Base-by-base conservation (phyloP, 2,113 vertebrate species). In the Agapornis roseicollis region DNA sequence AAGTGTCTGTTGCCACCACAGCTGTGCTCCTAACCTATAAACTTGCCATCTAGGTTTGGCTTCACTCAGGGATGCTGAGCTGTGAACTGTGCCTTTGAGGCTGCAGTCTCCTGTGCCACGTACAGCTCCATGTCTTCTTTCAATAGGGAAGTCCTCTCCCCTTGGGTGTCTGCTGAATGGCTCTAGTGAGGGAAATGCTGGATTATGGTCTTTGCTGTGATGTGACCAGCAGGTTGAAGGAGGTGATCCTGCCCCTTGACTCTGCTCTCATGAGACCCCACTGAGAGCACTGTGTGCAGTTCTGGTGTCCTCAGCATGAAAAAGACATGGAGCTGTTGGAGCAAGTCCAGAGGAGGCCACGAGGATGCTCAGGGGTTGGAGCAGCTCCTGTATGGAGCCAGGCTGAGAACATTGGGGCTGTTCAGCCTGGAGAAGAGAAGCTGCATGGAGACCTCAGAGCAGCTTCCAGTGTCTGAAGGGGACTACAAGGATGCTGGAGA, bases 101-200 rank as follows among this genome's bases (percentile, higher is more conserved):
- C 56, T 93, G 42, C 49, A 28, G 70, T 16, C 28, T 9, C 23
- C n/a, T 10, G 33, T 22, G 16, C 2, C 19, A 6, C 35, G 13
- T 7, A 3, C 63, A 52, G 56, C 27, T 52, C 58, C 1, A 0
- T 14, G 8, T 35, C 4, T 16, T 3, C 55, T 52, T 28, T 25
- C 50, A 39, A 1, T 5, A 27, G 78, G 44, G 65, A 29, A 8
- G 3, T 63, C 13, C 56, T 84, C 35, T 68, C 58, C n/a, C 20
- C 9, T 13, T 1, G 2, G 17, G 4, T 24, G 4, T 18, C 37
- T 5, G 2, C 65, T 35, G 46, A 41, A 9, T 2, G 2, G 31
- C 58, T 71, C 58, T 35, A n/a, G 46, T 46, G 71, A 58, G 35
- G 50, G 52, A 66, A 63, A 28, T 31, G 53, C 49, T 68, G 46